Evolutionary conservation across 2,113 vertebrate genomes (phyloP).

Genomic region (Nothoprocta perdicaria): DNA sequence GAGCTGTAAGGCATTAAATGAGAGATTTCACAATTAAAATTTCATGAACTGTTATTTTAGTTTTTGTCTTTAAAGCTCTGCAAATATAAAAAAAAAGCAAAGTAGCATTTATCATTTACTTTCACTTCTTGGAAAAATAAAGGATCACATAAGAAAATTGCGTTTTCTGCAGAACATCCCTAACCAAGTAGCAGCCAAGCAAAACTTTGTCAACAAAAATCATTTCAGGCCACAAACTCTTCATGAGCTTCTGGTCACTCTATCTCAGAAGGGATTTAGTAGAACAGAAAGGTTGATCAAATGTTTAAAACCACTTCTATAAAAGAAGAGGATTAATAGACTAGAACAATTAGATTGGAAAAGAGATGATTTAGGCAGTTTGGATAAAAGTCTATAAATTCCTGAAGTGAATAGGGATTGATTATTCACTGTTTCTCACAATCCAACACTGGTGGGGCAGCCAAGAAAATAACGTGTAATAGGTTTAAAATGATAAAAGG

Average conservation of each 20-base stretch:
- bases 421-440: conserved; percentile 26
- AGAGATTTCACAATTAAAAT: not conserved
- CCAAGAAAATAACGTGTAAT: conserved; percentile 27
- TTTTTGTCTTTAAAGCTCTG: not conserved
- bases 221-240: not conserved
- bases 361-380: conserved; percentile 32
- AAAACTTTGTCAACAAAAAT: not conserved
- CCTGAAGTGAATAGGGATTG: conserved; percentile 39
- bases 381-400: conserved; percentile 30
- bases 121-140: not conserved
- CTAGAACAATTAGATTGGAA: conserved; percentile 23
- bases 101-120: not conserved
- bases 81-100: not conserved
- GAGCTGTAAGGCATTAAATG: not conserved
- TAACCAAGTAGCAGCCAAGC: not conserved
- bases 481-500: conserved; percentile 33
- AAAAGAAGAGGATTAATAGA: not conserved
- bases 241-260: not conserved
- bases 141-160: not conserved
- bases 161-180: not conserved
- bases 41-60: not conserved
- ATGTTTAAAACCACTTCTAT: not conserved
- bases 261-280: not conserved
- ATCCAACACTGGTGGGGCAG: conserved; percentile 9
- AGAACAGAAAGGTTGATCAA: conserved; percentile 3